These are phyloP conservation scores for Albula glossodonta DNA, from an alignment of 2,113 vertebrate species.

Conservation along the genomic window DNA sequence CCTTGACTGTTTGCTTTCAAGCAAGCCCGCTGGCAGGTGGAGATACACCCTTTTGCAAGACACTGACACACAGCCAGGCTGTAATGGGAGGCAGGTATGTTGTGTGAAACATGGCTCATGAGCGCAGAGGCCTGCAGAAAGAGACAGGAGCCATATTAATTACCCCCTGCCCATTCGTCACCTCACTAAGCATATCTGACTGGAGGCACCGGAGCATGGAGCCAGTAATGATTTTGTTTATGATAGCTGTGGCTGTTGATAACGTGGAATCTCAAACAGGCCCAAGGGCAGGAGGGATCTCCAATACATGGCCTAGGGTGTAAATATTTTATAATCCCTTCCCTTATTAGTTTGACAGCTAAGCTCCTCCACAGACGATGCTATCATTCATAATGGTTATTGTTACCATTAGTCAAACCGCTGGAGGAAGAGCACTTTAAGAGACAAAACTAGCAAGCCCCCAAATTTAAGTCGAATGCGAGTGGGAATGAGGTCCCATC, in stretches of 20 bases:
- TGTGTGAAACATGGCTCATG: background rate
- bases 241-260: slow-evolving; percentile 26
- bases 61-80: background rate
- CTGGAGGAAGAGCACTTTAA: background rate
- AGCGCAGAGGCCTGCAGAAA: background rate
- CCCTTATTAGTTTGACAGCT: slow-evolving; percentile 16
- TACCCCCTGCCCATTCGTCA: slow-evolving; percentile 24
- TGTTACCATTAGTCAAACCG: background rate
- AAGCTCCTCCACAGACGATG: background rate
- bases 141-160: slow-evolving; percentile 24
- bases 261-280: slow-evolving; percentile 16
- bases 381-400: slow-evolving; percentile 15
- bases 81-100: background rate
- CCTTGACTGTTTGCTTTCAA: too few species aligned
- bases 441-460: background rate
- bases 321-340: slow-evolving; percentile 30
- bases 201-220: slow-evolving; percentile 27
- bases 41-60: background rate
- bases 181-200: slow-evolving; percentile 24
- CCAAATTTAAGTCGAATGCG: background rate
- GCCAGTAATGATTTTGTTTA: slow-evolving; percentile 35
- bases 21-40: background rate
- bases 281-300: slow-evolving; percentile 17
- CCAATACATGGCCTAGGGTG: slow-evolving; percentile 1
- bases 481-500: background rate